Evolutionary conservation across 1,140 invertebrate species (phyloP).

Genomic region (Ectropis grisescens): DNA sequence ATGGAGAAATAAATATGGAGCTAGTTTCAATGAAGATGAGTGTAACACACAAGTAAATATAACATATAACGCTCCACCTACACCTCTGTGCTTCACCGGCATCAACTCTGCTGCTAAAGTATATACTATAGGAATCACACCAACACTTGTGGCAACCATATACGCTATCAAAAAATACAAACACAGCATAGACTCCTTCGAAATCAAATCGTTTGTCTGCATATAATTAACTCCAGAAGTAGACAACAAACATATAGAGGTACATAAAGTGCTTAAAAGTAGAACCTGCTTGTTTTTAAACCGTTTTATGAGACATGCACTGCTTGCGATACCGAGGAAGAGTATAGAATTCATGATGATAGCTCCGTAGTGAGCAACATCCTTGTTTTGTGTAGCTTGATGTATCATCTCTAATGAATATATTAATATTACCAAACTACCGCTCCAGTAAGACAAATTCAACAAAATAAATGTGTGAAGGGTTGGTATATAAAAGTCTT

Average conservation of each 20-base stretch:
- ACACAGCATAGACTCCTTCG: not conserved
- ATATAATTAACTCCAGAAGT: slow-evolving; percentile 1
- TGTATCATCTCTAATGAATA: slow-evolving; percentile 6
- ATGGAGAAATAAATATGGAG: slow-evolving; percentile 5
- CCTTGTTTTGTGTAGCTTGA: not conserved
- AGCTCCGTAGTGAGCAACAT: not conserved
- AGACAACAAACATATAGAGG: not conserved
- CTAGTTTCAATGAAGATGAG: slow-evolving; percentile 5
- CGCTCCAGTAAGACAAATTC: slow-evolving; percentile 6
- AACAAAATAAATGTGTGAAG: slow-evolving; percentile 7
- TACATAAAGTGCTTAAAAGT: slow-evolving; percentile 1
- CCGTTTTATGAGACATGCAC: not conserved
- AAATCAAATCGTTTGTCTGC: not conserved
- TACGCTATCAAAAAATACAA: slow-evolving; percentile 6
- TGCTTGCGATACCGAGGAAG: not conserved
- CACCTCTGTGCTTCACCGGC: slow-evolving; percentile 8
- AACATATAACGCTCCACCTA: slow-evolving; percentile 7
- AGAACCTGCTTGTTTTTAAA: slow-evolving; percentile 6
- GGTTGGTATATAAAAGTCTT: not conserved
- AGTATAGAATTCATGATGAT: slow-evolving; percentile 3
- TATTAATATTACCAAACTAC: slow-evolving; percentile 5
- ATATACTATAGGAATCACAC: slow-evolving; percentile 1
- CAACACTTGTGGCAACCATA: not conserved
- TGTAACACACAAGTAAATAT: slow-evolving; percentile 3
- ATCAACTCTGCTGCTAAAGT: slow-evolving; percentile 6